Conservation (phyloP, 2,888 invertebrate genomes). For the Archaeoteleia sp. region DNA sequence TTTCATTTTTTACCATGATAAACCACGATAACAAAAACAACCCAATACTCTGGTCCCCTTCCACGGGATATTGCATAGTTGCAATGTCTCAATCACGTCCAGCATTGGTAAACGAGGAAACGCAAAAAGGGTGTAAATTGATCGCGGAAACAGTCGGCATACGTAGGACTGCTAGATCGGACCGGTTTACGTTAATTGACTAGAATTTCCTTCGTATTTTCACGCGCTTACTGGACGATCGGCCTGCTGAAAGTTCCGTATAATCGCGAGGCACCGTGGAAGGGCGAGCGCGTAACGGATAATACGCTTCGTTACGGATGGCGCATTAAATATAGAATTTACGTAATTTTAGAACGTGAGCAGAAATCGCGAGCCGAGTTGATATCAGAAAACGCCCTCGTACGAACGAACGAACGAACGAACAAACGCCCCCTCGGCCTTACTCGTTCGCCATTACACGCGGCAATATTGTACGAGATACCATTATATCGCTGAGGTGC, state of each 20-base stretch:
- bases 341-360: slow-evolving; percentile 34
- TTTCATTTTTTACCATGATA: no score
- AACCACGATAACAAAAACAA: no score
- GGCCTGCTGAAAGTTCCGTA: background rate
- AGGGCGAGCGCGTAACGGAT: slow-evolving; percentile 8
- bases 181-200: slow-evolving; percentile 35
- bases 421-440: slow-evolving; percentile 33
- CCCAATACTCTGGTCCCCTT: no score
- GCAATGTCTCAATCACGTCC: background rate
- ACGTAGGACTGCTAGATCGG: background rate
- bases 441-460: slow-evolving; percentile 37
- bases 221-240: background rate
- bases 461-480: slow-evolving; percentile 48
- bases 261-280: background rate
- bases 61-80: no score
- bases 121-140: slow-evolving; percentile 20
- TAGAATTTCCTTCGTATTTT: slow-evolving; percentile 23
- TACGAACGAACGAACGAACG: slow-evolving; percentile 10
- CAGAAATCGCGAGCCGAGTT: slow-evolving; percentile 20
- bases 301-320: slow-evolving; percentile 19
- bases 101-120: background rate
- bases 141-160: slow-evolving; percentile 1
- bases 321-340: slow-evolving; percentile 26
- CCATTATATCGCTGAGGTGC: slow-evolving; percentile 43
- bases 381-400: slow-evolving; percentile 37